phyloP scores from a whole-genome alignment of 2,888 invertebrate species.

The Andrena haemorrhoa region DNA sequence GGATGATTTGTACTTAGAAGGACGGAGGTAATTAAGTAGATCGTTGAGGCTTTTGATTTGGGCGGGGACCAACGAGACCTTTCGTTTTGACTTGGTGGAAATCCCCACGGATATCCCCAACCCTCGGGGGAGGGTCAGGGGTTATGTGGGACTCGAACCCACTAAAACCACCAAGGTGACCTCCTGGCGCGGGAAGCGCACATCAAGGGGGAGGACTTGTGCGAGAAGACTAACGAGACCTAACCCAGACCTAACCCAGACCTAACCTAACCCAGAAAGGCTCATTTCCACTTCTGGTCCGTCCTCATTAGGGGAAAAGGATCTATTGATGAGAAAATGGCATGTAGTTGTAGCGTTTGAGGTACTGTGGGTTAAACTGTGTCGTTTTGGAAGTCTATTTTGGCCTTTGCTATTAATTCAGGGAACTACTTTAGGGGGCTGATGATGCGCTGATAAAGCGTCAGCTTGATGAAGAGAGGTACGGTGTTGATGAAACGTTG shows the following conservation, averaged over 20 bases:
- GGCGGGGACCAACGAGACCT: too few species aligned
- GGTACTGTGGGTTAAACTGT: not conserved
- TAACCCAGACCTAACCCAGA: too few species aligned
- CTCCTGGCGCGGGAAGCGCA: too few species aligned
- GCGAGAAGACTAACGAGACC: too few species aligned
- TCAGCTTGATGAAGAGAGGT: not conserved
- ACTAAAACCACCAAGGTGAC: too few species aligned
- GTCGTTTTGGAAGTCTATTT: not conserved
- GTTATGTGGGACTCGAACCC: too few species aligned
- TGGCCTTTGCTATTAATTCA: not conserved
- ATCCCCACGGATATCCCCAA: too few species aligned
- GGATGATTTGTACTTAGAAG: not conserved
- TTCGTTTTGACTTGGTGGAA: too few species aligned
- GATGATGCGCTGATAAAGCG: not conserved
- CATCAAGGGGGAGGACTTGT: too few species aligned
- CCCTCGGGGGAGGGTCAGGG: too few species aligned
- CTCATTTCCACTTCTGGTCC: not conserved
- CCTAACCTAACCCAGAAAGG: too few species aligned
- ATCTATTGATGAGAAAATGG: not conserved
- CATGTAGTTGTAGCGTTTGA: not conserved
- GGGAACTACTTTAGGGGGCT: not conserved
- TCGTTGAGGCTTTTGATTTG: not conserved
- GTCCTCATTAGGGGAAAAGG: not conserved
- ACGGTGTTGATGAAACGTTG: not conserved
- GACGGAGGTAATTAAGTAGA: not conserved